phyloP scores from a whole-genome alignment of 1,140 invertebrate species.

The Archivesica marissinica region DNA sequence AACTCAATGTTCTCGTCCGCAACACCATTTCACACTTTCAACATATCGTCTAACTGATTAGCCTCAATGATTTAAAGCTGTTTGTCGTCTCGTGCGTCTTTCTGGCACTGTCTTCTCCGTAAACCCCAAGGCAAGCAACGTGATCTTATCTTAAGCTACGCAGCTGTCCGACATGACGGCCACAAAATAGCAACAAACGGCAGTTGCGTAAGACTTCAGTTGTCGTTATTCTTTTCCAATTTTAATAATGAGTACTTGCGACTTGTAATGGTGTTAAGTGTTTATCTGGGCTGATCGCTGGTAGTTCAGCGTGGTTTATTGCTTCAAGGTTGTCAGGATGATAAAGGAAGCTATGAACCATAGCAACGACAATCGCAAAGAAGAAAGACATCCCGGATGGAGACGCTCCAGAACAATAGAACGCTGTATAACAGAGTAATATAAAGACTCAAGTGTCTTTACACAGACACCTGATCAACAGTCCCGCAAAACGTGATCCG shows the following conservation, averaged over 20 bases:
- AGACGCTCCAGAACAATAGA: background rate
- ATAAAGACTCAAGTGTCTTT: background rate
- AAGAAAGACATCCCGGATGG: conserved; percentile 17
- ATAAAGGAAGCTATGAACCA: conserved; percentile 1
- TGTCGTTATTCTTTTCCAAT: conserved; percentile 44
- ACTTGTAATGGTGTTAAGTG: conserved; percentile 54
- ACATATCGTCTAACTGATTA: conserved; percentile 23
- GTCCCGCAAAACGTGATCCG: conserved; percentile 6
- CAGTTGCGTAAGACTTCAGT: conserved; percentile 39
- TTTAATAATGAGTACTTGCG: conserved; percentile 51
- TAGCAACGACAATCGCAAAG: conserved; percentile 39
- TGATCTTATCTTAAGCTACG: conserved; percentile 43
- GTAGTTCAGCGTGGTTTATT: conserved; percentile 50
- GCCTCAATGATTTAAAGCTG: conserved; percentile 43
- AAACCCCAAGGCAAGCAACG: conserved; percentile 22
- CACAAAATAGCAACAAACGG: conserved; percentile 54
- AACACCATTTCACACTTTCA: conserved; percentile 1
- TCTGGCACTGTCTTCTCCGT: conserved; percentile 27
- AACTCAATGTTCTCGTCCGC: conserved; percentile 5
- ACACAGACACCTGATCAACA: conserved; percentile 4
- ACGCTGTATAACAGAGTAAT: background rate
- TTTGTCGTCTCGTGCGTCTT: conserved; percentile 9
- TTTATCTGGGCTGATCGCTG: conserved; percentile 55
- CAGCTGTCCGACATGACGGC: conserved; percentile 32
- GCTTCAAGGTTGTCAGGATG: conserved; percentile 36